Evolutionary conservation across 2,797 vertebrate genomes (phyloP).

Genomic region (Tympanoctomys barrerae): DNA sequence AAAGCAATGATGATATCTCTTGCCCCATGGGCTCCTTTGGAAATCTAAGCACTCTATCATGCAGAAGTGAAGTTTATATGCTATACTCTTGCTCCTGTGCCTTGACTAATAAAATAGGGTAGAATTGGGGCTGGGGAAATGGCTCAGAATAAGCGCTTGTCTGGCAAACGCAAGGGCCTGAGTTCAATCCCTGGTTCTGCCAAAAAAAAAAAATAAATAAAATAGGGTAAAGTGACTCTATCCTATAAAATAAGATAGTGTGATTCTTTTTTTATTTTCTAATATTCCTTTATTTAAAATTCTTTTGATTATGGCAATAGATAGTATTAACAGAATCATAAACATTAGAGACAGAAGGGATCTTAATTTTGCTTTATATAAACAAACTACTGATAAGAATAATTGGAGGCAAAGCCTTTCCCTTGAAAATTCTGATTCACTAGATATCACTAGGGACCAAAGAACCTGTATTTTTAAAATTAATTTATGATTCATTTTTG

Average conservation of each 20-base stretch:
- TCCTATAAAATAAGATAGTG: no score
- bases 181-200: no score
- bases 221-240: neutral
- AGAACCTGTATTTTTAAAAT: conserved; percentile 48
- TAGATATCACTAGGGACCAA: neutral
- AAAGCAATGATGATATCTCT: neutral
- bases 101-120: neutral
- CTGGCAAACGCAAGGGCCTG: neutral
- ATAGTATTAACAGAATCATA: conserved; percentile 34
- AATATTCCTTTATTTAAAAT: conserved; percentile 22
- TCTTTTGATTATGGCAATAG: conserved; percentile 47
- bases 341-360: conserved; percentile 35
- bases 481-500: no score
- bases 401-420: neutral
- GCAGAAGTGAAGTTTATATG: neutral
- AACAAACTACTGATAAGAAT: conserved; percentile 29
- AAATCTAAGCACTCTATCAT: neutral
- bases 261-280: neutral
- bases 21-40: neutral
- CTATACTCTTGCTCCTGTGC: neutral
- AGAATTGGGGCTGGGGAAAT: neutral
- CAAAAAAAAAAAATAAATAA: neutral
- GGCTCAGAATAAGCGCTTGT: no score
- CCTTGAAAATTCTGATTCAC: conserved; percentile 48
- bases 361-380: conserved; percentile 22